These are phyloP conservation scores for Dreissena polymorpha DNA, from an alignment of 1,140 invertebrate genomes.

Conservation along the genomic window DNA sequence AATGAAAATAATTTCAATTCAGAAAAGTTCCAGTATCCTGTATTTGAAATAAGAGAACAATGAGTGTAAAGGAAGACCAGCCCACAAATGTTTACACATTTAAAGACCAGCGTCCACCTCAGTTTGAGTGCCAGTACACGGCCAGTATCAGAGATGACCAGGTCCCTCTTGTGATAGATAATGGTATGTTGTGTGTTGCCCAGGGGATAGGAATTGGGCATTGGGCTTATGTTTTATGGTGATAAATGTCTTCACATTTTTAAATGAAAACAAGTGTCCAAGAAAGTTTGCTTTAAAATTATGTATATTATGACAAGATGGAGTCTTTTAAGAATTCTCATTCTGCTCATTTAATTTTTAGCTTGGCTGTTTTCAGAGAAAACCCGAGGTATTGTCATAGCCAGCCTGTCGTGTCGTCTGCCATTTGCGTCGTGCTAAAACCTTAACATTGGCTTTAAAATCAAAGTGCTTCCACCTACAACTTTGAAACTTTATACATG, in stretches of 20 bases:
- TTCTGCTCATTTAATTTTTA: too few relatives aligned
- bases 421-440: too few relatives aligned
- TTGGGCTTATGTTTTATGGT: neutral
- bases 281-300: neutral
- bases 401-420: too few relatives aligned
- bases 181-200: constrained; percentile 11
- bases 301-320: too few relatives aligned
- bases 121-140: constrained; percentile 38
- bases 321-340: too few relatives aligned
- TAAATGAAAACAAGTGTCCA: neutral
- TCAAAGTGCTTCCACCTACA: too few relatives aligned
- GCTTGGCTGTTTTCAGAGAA: too few relatives aligned
- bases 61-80: constrained; percentile 19
- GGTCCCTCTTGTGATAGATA: constrained; percentile 44
- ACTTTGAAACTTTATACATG: too few relatives aligned
- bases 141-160: constrained; percentile 27
- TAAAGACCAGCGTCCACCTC: constrained; percentile 39
- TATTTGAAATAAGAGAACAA: neutral
- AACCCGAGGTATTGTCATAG: too few relatives aligned
- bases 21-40: too few relatives aligned
- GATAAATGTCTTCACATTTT: neutral
- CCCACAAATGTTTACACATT: constrained; percentile 36
- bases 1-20: too few relatives aligned
- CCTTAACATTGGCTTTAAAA: too few relatives aligned
- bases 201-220: neutral